These are phyloP conservation scores for Cirrhinus molitorella DNA, from an alignment of 2,797 vertebrate genomes.

Conservation along the genomic window DNA sequence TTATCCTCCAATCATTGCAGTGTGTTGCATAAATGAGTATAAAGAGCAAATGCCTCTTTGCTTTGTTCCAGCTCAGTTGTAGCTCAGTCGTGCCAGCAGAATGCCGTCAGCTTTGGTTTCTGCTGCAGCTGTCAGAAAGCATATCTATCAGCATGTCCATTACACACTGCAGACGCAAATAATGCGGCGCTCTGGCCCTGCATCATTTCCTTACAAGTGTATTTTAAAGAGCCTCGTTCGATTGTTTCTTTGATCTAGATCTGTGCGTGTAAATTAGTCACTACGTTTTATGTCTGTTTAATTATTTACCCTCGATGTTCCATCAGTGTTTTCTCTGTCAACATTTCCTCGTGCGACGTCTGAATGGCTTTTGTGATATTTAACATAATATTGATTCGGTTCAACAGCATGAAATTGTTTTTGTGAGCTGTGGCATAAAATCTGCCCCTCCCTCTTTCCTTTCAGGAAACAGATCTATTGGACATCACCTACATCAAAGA, in stretches of 20 bases:
- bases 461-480: slow-evolving; percentile 82
- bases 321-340: slow-evolving; percentile 17
- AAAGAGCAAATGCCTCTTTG: slow-evolving; percentile 34
- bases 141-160: slow-evolving; percentile 46
- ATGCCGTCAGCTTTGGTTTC: slow-evolving; percentile 42
- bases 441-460: slow-evolving; percentile 39
- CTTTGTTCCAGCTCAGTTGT: slow-evolving; percentile 23
- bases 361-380: slow-evolving; percentile 31
- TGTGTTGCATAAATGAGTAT: slow-evolving; percentile 13
- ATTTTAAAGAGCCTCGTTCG: slow-evolving; percentile 20
- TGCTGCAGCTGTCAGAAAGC: slow-evolving; percentile 48
- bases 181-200: slow-evolving; percentile 27
- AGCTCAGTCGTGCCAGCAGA: slow-evolving; percentile 39
- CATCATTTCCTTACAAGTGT: slow-evolving; percentile 23
- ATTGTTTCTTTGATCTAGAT: slow-evolving; percentile 21
- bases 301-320: slow-evolving; percentile 8
- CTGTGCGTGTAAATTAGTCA: neutral
- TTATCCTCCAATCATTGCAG: slow-evolving; percentile 23
- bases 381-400: slow-evolving; percentile 7
- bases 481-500: slow-evolving; percentile 84
- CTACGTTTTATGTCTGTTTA: slow-evolving; percentile 3
- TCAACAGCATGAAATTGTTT: slow-evolving; percentile 8
- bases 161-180: slow-evolving; percentile 34
- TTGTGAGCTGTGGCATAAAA: neutral
- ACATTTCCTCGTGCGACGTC: slow-evolving; percentile 8